phyloP scores from a whole-genome alignment of 1,140 invertebrate genomes.

The Eurytemora carolleeae region DNA sequence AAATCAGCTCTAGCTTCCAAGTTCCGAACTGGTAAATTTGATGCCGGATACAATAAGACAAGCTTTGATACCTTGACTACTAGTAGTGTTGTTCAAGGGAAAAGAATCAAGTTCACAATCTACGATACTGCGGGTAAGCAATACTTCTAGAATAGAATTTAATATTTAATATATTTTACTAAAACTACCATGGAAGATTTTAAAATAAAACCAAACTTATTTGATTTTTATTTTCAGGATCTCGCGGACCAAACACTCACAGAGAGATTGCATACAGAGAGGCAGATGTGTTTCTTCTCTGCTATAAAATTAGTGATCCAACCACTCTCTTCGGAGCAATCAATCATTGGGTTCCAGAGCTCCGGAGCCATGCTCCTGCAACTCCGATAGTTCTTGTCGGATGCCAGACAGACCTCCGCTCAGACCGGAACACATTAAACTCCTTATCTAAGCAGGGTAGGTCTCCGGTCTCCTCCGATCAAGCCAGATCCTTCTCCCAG shows the following conservation, averaged over 20 bases:
- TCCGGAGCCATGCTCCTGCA: conserved; percentile 3
- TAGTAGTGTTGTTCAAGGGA: neutral
- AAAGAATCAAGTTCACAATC: neutral
- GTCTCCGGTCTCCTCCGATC: conserved; percentile 1
- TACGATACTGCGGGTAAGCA: neutral
- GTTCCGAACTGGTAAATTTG: neutral
- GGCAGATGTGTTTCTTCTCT: conserved; percentile 13
- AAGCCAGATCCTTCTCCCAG: conserved; percentile 8
- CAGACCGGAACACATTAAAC: conserved; percentile 3
- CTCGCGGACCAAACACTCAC: conserved; percentile 2
- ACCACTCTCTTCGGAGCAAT: conserved; percentile 1
- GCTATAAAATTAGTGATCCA: conserved; percentile 13
- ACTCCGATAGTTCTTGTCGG: conserved; percentile 7
- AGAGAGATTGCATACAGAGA: conserved; percentile 9
- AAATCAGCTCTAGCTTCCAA: neutral
- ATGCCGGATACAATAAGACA: neutral
- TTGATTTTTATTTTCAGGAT: conserved; percentile 7
- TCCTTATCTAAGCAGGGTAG: conserved; percentile 3
- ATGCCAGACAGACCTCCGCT: conserved; percentile 11
- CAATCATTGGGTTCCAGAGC: conserved; percentile 13
- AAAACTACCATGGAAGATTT: neutral
- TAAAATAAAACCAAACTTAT: neutral
- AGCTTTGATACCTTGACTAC: neutral
- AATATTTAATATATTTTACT: neutral
- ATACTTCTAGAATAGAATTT: neutral